Conservation (phyloP, 1,140 invertebrate species). For the Euglossa dilemma region DNA sequence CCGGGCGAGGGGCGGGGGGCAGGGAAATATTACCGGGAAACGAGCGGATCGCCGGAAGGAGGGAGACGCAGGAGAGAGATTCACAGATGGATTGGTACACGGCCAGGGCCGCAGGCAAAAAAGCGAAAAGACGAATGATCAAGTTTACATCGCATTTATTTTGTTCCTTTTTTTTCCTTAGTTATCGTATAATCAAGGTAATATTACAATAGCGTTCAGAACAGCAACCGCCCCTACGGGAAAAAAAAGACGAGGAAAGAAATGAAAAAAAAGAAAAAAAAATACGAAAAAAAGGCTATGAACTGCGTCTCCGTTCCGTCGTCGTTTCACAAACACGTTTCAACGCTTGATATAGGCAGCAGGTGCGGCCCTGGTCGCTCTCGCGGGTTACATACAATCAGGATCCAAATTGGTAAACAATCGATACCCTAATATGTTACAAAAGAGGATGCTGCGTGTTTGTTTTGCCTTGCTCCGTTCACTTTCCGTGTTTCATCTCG, state of each 20-base stretch:
- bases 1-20: background rate
- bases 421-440: conserved; percentile 79
- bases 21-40: conserved; percentile 32
- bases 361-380: conserved; percentile 76
- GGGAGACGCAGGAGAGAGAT: conserved; percentile 6
- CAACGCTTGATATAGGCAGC: conserved; percentile 66
- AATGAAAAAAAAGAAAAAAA: conserved; percentile 3
- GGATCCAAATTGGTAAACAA: conserved; percentile 77
- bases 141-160: conserved; percentile 80
- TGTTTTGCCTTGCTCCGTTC: conserved; percentile 55
- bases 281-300: too few relatives aligned
- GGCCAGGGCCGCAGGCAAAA: conserved; percentile 55
- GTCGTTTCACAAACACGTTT: conserved; percentile 3
- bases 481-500: background rate
- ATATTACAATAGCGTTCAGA: conserved; percentile 80
- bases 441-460: conserved; percentile 72
- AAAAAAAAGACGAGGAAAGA: too few relatives aligned
- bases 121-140: conserved; percentile 57
- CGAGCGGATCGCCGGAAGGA: conserved; percentile 10
- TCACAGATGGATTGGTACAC: conserved; percentile 31
- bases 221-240: conserved; percentile 74
- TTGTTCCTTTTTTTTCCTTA: conserved; percentile 77
- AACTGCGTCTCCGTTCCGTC: background rate
- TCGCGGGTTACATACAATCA: conserved; percentile 74
- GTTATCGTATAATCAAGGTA: conserved; percentile 82